phyloP scores from a whole-genome alignment of 2,113 vertebrate genomes.

The Amia ocellicauda region DNA sequence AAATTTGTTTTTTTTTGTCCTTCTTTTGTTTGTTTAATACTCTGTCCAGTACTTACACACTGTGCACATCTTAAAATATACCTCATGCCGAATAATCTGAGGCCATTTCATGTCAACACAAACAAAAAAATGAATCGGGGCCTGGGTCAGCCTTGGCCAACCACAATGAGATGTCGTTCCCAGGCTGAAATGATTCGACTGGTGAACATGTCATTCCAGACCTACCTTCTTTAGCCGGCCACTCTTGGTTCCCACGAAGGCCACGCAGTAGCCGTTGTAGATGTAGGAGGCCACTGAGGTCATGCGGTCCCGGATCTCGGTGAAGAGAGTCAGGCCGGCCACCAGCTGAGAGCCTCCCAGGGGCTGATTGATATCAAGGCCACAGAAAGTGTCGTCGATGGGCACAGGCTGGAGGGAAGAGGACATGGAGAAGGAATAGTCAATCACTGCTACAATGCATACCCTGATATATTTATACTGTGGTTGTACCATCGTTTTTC shows the following conservation, averaged over 20 bases:
- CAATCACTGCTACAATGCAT: too few species aligned
- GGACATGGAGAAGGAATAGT: neutral
- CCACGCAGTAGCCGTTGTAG: constrained; percentile 93
- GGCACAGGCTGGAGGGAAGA: constrained; percentile 79
- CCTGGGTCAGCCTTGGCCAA: too few species aligned
- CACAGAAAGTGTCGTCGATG: constrained; percentile 96
- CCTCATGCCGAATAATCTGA: too few species aligned
- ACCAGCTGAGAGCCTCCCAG: constrained; percentile 89
- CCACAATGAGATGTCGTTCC: too few species aligned
- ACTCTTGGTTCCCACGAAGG: constrained; percentile 92
- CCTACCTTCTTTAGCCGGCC: constrained; percentile 95
- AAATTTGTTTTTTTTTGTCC: too few species aligned
- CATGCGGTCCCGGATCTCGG: constrained; percentile 88
- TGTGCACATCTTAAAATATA: too few species aligned
- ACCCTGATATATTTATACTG: neutral
- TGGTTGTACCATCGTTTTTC: too few species aligned
- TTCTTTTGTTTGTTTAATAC: too few species aligned
- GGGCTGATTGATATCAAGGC: constrained; percentile 97
- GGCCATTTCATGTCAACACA: too few species aligned
- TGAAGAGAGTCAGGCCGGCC: constrained; percentile 84
- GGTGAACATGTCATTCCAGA: neutral
- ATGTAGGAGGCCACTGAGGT: constrained; percentile 92
- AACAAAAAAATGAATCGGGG: too few species aligned
- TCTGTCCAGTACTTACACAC: too few species aligned
- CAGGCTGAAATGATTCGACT: too few species aligned